Evolutionary conservation across 2,797 vertebrate species (phyloP), one percentile per base, ranked within the genome.

Genomic region (Notoglanidium macrostoma): DNA sequence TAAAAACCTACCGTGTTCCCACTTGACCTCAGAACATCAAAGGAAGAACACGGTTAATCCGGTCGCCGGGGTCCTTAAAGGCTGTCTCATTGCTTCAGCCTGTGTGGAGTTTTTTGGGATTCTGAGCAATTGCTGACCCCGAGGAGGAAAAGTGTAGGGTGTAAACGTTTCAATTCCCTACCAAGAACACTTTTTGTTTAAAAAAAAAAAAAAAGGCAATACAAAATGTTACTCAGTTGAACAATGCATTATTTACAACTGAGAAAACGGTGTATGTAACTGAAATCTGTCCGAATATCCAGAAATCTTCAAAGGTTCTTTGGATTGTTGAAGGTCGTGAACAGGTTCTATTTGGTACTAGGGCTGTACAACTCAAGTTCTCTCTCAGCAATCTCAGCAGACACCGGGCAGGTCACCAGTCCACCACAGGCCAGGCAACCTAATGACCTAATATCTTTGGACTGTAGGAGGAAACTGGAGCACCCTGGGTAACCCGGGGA

Each of bases 21-120:
- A 88, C 92, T 92, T 93, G 90, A 92, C 86, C 90, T 87, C 92
- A 92, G 90, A 92, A 91, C 92, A 88, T 91, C 85, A 86, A 92
- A 91, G 90, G 40, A 68, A 68, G 59, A 59, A 61, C 26, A 26
- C 1, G 14, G 44, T 44, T 73, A 76, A 65, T 67, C 70, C 70
- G 2, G n/a, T 67, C 49, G 26, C 86, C 54, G 57, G 32, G 46
- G 59, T 82, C 80, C 44, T 67, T 46, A 49, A 65, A 29, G 8
- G 59, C 44, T 3, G 44, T 10, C 59, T 65, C 29, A 82, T 65
- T 49, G 49, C 59, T 49, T 3, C 65, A n/a, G 55, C 19, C 80
- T 57, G 40, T 9, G 78, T 32, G 29, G 11, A 12, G 10, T 23
- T 79, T 11, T 61, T 35, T 68, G 40, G 15, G 26, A 67, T 49